phyloP scores from a whole-genome alignment of 2,888 invertebrate species.

The Catotricha subobsoleta region DNA sequence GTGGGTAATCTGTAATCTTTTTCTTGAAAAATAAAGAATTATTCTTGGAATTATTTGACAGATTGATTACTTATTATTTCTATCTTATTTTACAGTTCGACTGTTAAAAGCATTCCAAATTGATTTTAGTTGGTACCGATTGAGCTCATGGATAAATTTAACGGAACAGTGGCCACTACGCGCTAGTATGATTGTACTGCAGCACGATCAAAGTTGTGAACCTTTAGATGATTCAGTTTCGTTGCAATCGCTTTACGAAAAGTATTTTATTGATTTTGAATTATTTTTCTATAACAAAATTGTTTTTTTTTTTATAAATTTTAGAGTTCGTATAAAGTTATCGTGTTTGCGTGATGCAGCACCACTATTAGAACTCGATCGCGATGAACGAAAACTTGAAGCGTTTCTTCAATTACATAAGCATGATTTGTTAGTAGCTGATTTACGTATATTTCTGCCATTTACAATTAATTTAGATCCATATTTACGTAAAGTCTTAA shows the following conservation, averaged over 20 bases:
- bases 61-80: background rate
- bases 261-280: constrained; percentile 35
- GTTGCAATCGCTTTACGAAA: constrained; percentile 80
- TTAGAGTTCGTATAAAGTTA: constrained; percentile 63
- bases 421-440: constrained; percentile 64
- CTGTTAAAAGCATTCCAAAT: constrained; percentile 95
- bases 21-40: background rate
- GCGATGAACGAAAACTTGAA: constrained; percentile 88
- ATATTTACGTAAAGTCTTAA: constrained; percentile 88
- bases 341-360: constrained; percentile 73
- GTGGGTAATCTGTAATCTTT: constrained; percentile 28
- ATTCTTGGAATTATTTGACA: background rate
- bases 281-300: background rate
- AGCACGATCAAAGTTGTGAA: constrained; percentile 79
- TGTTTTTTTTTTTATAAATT: constrained; percentile 5
- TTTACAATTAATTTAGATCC: constrained; percentile 98
- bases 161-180: constrained; percentile 98
- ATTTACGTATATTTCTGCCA: constrained; percentile 87
- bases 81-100: constrained; percentile 49
- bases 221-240: constrained; percentile 70
- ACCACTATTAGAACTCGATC: constrained; percentile 75
- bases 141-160: constrained; percentile 95
- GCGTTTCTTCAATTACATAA: constrained; percentile 74
- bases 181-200: constrained; percentile 92
- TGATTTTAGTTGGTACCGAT: constrained; percentile 96